These are phyloP conservation scores for Cataglyphis livida DNA, from an alignment of 2,888 invertebrate species.

Conservation along the genomic window DNA sequence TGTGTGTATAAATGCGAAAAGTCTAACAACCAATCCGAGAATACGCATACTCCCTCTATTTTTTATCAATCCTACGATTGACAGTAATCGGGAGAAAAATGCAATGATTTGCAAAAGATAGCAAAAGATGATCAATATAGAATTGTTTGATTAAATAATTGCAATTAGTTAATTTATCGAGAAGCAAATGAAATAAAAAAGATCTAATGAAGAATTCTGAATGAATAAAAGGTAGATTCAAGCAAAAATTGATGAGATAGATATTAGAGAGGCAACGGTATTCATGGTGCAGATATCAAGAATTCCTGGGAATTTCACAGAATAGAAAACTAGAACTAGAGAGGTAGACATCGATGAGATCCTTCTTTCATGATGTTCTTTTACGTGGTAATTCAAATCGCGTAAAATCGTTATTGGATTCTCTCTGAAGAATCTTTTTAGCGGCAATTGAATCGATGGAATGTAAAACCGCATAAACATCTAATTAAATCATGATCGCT, in stretches of 20 bases:
- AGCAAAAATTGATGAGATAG: conserved; percentile 30
- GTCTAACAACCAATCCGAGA: not conserved
- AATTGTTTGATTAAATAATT: conserved; percentile 66
- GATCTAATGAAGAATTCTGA: conserved; percentile 16
- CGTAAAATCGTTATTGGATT: conserved; percentile 57
- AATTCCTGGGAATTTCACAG: conserved; percentile 53
- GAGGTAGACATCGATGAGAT: conserved; percentile 49
- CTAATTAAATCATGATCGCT: not conserved
- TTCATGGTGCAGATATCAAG: conserved; percentile 49
- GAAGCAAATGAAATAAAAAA: conserved; percentile 21
- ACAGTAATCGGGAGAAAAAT: not conserved
- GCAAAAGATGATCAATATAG: not conserved
- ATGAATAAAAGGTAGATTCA: not conserved
- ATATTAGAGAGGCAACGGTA: conserved; percentile 34
- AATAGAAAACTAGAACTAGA: conserved; percentile 49
- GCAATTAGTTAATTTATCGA: conserved; percentile 32
- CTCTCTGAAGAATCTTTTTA: conserved; percentile 17
- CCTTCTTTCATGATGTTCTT: conserved; percentile 45
- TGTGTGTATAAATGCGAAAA: not conserved
- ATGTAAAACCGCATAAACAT: conserved; percentile 12
- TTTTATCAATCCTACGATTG: no score
- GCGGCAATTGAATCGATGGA: conserved; percentile 9
- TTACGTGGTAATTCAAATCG: conserved; percentile 37
- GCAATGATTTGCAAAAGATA: not conserved
- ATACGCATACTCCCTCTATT: not conserved